phyloP scores from a whole-genome alignment of 1,140 invertebrate genomes.

The Drosophila guanche region DNA sequence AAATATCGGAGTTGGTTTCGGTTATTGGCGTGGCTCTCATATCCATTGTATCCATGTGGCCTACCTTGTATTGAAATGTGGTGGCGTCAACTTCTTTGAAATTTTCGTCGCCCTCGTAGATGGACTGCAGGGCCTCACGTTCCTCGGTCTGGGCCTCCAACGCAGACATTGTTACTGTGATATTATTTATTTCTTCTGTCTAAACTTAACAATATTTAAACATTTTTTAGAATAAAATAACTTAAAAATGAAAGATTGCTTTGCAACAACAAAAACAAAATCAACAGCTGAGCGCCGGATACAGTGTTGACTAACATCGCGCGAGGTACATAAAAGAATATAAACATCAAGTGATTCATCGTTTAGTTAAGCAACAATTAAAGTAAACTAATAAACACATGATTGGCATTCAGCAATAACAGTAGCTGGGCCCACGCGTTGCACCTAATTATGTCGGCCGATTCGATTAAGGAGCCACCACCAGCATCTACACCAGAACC shows the following conservation, averaged over 20 bases:
- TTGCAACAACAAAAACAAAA: slow-evolving; percentile 64
- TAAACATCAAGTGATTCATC: slow-evolving; percentile 71
- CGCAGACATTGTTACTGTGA: slow-evolving; percentile 85
- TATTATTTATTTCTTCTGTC: slow-evolving; percentile 2
- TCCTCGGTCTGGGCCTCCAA: slow-evolving; percentile 92
- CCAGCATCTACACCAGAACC: neutral
- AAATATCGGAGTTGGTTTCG: neutral
- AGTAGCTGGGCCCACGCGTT: slow-evolving; percentile 26
- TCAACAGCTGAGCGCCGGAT: slow-evolving; percentile 50
- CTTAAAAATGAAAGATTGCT: slow-evolving; percentile 34
- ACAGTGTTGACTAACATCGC: no score
- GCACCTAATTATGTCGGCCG: slow-evolving; percentile 46
- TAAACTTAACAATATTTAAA: slow-evolving; percentile 12
- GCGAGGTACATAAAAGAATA: slow-evolving; percentile 42
- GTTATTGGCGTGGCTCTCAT: neutral
- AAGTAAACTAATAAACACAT: slow-evolving; percentile 43
- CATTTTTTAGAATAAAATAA: slow-evolving; percentile 20
- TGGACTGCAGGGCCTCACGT: slow-evolving; percentile 94
- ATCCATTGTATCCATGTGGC: slow-evolving; percentile 25
- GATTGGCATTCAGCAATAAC: slow-evolving; percentile 18
- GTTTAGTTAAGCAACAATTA: slow-evolving; percentile 41
- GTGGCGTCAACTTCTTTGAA: slow-evolving; percentile 92
- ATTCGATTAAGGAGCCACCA: slow-evolving; percentile 9
- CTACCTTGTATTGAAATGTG: slow-evolving; percentile 96
- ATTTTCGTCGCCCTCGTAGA: slow-evolving; percentile 95